These are phyloP conservation scores for Thunnus albacares DNA, from an alignment of 2,797 vertebrate species.

Conservation along the genomic window DNA sequence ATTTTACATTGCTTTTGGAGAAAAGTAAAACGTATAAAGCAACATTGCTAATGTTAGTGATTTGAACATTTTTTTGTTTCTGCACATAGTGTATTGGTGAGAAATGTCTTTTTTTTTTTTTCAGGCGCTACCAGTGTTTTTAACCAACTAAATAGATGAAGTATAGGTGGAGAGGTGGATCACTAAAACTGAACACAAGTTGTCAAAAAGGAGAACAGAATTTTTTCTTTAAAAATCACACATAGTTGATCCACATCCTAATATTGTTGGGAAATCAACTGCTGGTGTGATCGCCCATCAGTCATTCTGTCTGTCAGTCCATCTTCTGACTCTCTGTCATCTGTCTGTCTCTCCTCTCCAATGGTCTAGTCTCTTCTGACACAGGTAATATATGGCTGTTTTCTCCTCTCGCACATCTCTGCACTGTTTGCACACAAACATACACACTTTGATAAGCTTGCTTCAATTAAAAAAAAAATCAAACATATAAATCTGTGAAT, in stretches of 20 bases:
- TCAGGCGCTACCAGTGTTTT: not conserved
- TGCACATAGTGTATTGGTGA: not conserved
- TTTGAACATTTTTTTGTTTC: not conserved
- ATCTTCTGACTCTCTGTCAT: conserved; percentile 82
- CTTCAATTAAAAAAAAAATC: conserved; percentile 4
- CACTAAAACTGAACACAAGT: not conserved
- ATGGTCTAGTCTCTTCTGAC: conserved; percentile 91
- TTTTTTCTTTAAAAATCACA: not conserved
- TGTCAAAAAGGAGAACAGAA: not conserved
- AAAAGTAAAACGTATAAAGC: not conserved
- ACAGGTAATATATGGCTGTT: conserved; percentile 88
- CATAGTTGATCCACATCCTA: not conserved
- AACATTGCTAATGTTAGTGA: not conserved
- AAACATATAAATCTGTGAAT: conserved; percentile 14
- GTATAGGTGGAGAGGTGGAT: not conserved
- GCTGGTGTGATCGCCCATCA: conserved; percentile 45
- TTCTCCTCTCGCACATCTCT: conserved; percentile 69
- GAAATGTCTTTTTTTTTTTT: not conserved
- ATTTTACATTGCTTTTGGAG: conserved; percentile 8
- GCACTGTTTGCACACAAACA: conserved; percentile 48
- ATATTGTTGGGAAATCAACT: conserved; percentile 20
- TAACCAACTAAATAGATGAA: not conserved
- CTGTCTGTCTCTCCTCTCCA: conserved; percentile 85
- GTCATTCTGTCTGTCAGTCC: conserved; percentile 63
- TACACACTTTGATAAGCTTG: conserved; percentile 22